Base-by-base conservation (phyloP, 2,113 vertebrate genomes). In the Syngnathus typhle region DNA sequence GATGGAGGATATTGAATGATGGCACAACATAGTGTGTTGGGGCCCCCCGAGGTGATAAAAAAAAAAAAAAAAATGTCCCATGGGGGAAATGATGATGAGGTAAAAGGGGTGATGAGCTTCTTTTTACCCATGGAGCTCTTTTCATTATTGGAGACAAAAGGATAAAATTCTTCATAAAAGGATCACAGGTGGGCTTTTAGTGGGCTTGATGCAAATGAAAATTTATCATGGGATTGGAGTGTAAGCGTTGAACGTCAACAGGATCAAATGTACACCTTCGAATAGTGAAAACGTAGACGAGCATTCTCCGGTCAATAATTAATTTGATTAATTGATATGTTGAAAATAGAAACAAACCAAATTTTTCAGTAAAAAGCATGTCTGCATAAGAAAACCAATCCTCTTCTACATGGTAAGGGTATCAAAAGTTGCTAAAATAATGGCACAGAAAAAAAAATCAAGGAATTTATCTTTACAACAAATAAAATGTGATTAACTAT, bases 151-250 rank as follows among this genome's bases (percentile, higher is more conserved):
- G 78, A 16, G 1, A 46, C 65, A 63, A 60, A 82, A 61, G 32
- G 68, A 72, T 82, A 37, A 61, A 78, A 80, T 86, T 72, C 80
- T 77, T 73, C 74, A 82, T 36, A 21, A 79, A 77, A 74, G 70
- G 56, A 38, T 68, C 59, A 76, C 76, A 78, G 47, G 2, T 60
- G 62, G 73, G 66, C 51, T 55, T 77, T 74, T 73, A 63, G 76
- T 80, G 49, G 69, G 58, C 75, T 60, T 55, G 62, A 82, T 72
- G 76, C 70, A 46, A 80, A 60, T 60, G 37, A 66, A 23, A 68
- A 71, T 72, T 71, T 68, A 76, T 71, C 70, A 64, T 0, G 66
- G 64, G 44, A 47, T 47, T 73, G 52, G 41, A 41, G 75, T 69
- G 56, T 60, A 70, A 76, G 59, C 68, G 68, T 15, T 63, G 55